Conservation (phyloP, 2,888 invertebrate species). For the Athalia circularis region DNA sequence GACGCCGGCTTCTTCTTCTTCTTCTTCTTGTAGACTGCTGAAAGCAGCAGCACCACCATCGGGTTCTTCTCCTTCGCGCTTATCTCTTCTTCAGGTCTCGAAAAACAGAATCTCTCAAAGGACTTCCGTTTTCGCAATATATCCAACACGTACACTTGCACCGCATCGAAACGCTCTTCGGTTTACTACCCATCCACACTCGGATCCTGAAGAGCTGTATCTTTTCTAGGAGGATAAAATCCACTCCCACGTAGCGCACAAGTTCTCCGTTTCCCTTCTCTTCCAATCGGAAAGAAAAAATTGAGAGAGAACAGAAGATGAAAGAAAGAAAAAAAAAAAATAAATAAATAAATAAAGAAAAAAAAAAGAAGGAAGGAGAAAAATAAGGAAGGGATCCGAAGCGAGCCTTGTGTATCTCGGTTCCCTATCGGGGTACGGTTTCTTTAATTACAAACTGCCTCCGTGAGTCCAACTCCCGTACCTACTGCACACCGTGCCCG, state of each 20-base stretch:
- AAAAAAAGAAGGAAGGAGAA: neutral
- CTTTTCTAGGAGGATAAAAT: neutral
- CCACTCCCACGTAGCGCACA: neutral
- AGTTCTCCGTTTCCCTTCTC: neutral
- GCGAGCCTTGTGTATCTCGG: slow-evolving; percentile 58
- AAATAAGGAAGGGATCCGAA: slow-evolving; percentile 1
- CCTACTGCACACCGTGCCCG: neutral
- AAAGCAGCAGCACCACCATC: neutral
- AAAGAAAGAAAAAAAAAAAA: neutral
- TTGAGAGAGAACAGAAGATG: no score
- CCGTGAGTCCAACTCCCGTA: slow-evolving; percentile 46
- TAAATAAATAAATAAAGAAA: neutral
- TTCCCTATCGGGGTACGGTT: slow-evolving; percentile 60
- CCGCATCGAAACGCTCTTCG: neutral
- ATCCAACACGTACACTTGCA: neutral
- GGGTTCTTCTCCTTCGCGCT: neutral
- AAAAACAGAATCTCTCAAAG: slow-evolving; percentile 15
- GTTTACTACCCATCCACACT: neutral
- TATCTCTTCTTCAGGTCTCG: slow-evolving; percentile 39
- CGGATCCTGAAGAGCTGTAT: neutral
- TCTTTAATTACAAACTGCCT: slow-evolving; percentile 63
- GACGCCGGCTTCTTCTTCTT: slow-evolving; percentile 19
- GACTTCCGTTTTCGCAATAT: slow-evolving; percentile 36
- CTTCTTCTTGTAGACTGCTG: neutral
- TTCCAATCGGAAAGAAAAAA: neutral